Evolutionary conservation across 2,797 vertebrate species (phyloP), one percentile per base, ranked within the genome.

Genomic region (Aratinga solstitialis): DNA sequence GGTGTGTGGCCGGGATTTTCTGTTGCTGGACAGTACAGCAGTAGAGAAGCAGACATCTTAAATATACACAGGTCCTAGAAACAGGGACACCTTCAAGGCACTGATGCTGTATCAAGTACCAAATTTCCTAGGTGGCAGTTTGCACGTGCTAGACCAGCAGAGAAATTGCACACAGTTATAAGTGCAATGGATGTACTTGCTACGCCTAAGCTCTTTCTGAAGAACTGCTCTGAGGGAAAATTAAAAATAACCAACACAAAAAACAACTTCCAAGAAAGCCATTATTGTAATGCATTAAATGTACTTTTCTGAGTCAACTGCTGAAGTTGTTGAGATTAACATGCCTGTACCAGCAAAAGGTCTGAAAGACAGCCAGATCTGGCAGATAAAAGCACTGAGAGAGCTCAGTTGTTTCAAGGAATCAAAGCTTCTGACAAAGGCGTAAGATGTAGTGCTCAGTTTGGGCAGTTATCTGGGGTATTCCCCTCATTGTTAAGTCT

Each of bases 401-500:
- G 9, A 68, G 11, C 12, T 84, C 59, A 40, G 13, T 47, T 68
- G 8, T 86, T 90, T 73, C 38, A 89, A 84, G 63, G 66, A 93
- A 84, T 84, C 62, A 93, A 83, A 88, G n/a, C 17, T 93, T 91
- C 72, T 89, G 65, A 84, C 56, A 94, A 74, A 54, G 20, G 26
- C 36, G 34, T 42, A 62, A 81, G 32, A 72, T 26, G 23, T 13
- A 78, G 23, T 34, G 34, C 53, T 94, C 21, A 19, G 4, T 74
- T 78, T 45, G 78, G 45, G 43, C 58, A 90, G 58, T 21, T 72
- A 36, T 61, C 77, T 94, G 48, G 16, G 45, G 14, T 32, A 68
- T 88, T 91, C 26, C 68, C 7, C 21, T 91, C 54, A 40, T 40
- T 78, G 36, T 66, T 95, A 50, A 62, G 7, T 48, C 36, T 88